Base-by-base conservation (phyloP, 2,888 invertebrate genomes). In the Leptopterna dolabrata region DNA sequence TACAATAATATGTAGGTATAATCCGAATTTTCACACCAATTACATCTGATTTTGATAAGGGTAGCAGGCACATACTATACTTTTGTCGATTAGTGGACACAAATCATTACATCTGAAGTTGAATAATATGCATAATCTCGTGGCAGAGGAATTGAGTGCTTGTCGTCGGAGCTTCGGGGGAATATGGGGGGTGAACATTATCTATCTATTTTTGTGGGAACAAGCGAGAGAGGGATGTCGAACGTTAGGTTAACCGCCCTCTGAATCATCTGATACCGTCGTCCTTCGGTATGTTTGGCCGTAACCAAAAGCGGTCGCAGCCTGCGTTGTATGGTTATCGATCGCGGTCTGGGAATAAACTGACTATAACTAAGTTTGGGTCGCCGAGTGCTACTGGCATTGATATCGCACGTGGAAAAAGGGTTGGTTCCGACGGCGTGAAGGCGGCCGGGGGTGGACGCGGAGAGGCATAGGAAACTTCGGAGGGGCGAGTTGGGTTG, bases 251-350 rank as follows among this genome's bases (percentile, higher is more conserved):
- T 83, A 83, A 70, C 83, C 83, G 70, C 63, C 16, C 70, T 83
- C 24, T 83, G 81, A 81, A 83, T 83, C 83, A 83, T 70, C 83
- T 47, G 70, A 83, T 30, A 63, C 70, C 83, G 11, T 14, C n/a
- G 83, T 55, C 70, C 70, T 70, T 24, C 70, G 78, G 78, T 45
- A 41, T 78, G 78, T 78, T 78, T 45, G 78, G 45, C 45, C 78
- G 78, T 78, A 78, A 78, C 78, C 78, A 78, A 24, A 78, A 78
- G 78, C 78, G 78, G 78, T 78, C 83, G 63, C 83, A 83, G 70
- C 83, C 70, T 55, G 70, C 83, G 83, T 83, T 36, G 83, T 83
- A 83, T 43, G 83, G 83, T 83, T 83, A 83, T 83, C 83, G 83
- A 83, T 70, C 83, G 83, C 70, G 83, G 83, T 83, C 70, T 36